These are phyloP conservation scores for Nineta flava DNA, from an alignment of 2,888 invertebrate genomes.

Conservation along the genomic window DNA sequence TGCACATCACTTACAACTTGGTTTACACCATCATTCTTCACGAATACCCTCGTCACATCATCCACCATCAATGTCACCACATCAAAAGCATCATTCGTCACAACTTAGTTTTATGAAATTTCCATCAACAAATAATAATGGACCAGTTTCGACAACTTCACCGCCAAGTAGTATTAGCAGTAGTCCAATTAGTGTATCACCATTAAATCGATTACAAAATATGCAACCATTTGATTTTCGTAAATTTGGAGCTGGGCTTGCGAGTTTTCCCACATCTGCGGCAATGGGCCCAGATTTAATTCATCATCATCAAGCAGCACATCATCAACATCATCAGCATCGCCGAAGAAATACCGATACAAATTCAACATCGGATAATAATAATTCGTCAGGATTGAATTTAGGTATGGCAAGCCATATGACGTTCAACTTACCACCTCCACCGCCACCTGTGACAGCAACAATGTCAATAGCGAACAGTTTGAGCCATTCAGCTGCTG, in stretches of 20 bases:
- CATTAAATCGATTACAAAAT: constrained; percentile 76
- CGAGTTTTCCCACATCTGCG: constrained; percentile 36
- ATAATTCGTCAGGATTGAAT: constrained; percentile 35
- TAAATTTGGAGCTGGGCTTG: constrained; percentile 49
- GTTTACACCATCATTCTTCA: constrained; percentile 12
- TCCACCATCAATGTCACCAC: constrained; percentile 29
- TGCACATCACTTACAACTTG: constrained; percentile 28
- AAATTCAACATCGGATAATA: constrained; percentile 16
- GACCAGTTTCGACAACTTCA: constrained; percentile 38
- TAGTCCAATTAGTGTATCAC: constrained; percentile 54
- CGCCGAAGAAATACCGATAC: constrained; percentile 37
- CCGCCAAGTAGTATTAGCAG: constrained; percentile 40
- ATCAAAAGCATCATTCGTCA: constrained; percentile 25
- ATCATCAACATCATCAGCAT: constrained; percentile 20
- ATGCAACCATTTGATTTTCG: constrained; percentile 94
- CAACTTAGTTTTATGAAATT: constrained; percentile 29
- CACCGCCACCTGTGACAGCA: constrained; percentile 40
- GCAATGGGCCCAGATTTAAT: constrained; percentile 24
- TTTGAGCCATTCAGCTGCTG: constrained; percentile 44
- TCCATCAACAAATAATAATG: constrained; percentile 22
- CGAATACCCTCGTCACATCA: constrained; percentile 18
- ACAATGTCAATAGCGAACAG: constrained; percentile 34
- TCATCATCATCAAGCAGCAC: constrained; percentile 16
- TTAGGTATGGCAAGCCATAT: constrained; percentile 42
- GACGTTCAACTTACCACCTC: constrained; percentile 43